Evolutionary conservation across 2,797 vertebrate genomes (phyloP).

Genomic region (Pipistrellus pipistrellus): DNA sequence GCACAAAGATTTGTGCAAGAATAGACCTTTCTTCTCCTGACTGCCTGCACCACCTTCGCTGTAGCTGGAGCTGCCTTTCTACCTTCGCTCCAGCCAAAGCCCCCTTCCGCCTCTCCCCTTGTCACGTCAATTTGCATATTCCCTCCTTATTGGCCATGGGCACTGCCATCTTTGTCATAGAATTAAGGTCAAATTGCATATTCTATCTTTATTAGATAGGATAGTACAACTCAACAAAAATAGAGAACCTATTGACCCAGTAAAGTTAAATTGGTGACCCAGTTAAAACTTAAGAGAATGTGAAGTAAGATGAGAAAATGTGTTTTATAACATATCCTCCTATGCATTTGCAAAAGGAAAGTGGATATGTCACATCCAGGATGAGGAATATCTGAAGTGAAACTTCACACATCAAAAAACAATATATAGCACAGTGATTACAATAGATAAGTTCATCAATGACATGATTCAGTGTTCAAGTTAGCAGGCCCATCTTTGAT

Average conservation of each 20-base stretch:
- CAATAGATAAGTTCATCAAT: rapidly evolving
- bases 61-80: too few relatives aligned
- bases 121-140: too few relatives aligned
- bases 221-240: background rate
- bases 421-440: rapidly evolving
- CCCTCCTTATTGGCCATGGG: too few relatives aligned
- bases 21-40: too few relatives aligned
- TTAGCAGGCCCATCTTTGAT: background rate
- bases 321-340: background rate
- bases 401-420: background rate
- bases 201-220: too few relatives aligned
- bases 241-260: background rate
- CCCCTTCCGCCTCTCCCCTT: too few relatives aligned
- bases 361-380: background rate
- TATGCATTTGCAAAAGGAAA: background rate
- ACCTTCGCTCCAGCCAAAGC: too few relatives aligned
- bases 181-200: too few relatives aligned
- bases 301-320: too few relatives aligned
- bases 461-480: rapidly evolving
- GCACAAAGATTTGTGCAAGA: too few relatives aligned
- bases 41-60: too few relatives aligned
- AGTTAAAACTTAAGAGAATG: background rate
- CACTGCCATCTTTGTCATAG: too few relatives aligned
- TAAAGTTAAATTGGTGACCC: background rate
- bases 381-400: background rate